These are phyloP conservation scores for Dysmachus trigonus DNA, from an alignment of 2,888 invertebrate genomes.

Conservation along the genomic window DNA sequence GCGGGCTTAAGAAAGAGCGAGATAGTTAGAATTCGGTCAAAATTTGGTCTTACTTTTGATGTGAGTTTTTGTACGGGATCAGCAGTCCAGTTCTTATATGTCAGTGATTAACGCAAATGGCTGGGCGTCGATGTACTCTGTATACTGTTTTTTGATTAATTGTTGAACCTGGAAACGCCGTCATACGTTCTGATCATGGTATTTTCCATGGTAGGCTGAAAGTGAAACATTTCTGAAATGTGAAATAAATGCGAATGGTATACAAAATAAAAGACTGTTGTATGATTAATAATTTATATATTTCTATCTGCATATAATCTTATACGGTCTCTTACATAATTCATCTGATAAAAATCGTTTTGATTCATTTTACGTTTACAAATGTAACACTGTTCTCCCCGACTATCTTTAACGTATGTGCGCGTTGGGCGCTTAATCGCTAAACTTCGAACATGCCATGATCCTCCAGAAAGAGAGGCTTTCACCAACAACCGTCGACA, in stretches of 20 bases:
- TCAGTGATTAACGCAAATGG: too few relatives aligned
- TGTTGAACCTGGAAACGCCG: too few relatives aligned
- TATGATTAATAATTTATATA: slow-evolving; percentile 33
- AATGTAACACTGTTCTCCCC: slow-evolving; percentile 1
- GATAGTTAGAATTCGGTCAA: too few relatives aligned
- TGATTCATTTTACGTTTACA: not conserved
- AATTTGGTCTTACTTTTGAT: too few relatives aligned
- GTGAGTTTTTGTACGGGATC: too few relatives aligned
- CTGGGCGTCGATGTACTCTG: too few relatives aligned
- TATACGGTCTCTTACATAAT: slow-evolving; percentile 32
- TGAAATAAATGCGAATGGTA: not conserved
- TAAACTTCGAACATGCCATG: not conserved
- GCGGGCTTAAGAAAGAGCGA: too few relatives aligned
- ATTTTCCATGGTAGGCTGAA: too few relatives aligned
- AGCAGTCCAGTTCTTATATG: too few relatives aligned
- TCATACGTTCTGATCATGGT: too few relatives aligned
- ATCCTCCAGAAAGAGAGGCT: not conserved
- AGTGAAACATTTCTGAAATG: not conserved
- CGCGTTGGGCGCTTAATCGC: not conserved
- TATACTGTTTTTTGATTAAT: too few relatives aligned
- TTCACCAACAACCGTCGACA: not conserved
- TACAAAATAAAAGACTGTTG: not conserved
- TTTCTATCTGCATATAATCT: slow-evolving; percentile 30
- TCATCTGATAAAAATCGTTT: slow-evolving; percentile 29
- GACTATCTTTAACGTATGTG: not conserved